Evolutionary conservation across 2,797 vertebrate genomes (phyloP), one percentile per base, ranked within the genome.

Genomic region (Ptychobarbus kaznakovi): DNA sequence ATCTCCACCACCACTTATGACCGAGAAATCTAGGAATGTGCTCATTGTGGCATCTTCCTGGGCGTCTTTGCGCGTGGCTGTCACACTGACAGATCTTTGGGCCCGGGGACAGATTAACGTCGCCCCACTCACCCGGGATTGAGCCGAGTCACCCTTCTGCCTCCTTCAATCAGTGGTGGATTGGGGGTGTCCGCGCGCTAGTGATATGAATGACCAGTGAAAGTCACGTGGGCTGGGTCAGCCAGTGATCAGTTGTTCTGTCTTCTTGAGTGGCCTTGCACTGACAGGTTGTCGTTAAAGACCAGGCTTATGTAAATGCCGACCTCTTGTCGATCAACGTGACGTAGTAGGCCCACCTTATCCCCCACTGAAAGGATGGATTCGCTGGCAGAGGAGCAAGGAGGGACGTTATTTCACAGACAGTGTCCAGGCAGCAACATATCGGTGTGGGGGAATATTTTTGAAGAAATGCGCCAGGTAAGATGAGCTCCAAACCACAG

Each of bases 1-100:
- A 11, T 90, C 90, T 40, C 97, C 98, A 22, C 96, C 95, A 91
- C 96, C 95, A 91, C 92, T 95, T 95, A 96, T 95, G 90, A 96
- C 94, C 40, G 98, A 96, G 90, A 97, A 99, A 92, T 99, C 98
- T 94, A 99, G 92, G 94, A 98, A 99, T 92, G 96, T 97, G 95
- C 96, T 99, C 98, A 99, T 99, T 93, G 94, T 97, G 91, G 95
- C 96, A 96, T 96, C 89, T 94, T 97, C 93, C 92, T 93, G 92
- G 78, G 32, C 61, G 81, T 77, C 66, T 87, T 44, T 93, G 93
- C 91, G 95, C 95, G 93, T 94, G 93, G 92, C 91, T 93, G 95
- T 93, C 95, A 90, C 90, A 92, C 88, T 75, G 86, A 90, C 90
- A 90, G 87, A 87, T 75, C 80, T 75, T 87, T 92, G 90, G 95